phyloP scores from a whole-genome alignment of 2,888 invertebrate genomes.

The Hirtodrosophila alboralis region DNA sequence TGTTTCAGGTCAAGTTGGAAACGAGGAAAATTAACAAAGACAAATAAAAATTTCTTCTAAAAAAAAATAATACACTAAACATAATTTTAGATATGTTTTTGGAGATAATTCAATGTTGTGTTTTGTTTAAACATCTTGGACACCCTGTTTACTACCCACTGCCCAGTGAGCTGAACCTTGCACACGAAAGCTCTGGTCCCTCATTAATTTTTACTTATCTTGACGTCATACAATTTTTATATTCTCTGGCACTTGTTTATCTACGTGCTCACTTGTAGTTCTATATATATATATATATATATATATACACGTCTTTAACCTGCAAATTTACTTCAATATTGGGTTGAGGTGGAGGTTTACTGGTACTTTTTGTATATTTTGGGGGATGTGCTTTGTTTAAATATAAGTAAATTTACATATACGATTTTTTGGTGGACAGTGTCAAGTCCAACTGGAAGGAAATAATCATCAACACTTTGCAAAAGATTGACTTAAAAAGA shows the following conservation, averaged over 20 bases:
- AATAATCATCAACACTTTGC: not conserved
- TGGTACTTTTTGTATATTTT: not conserved
- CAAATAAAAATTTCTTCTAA: too few species aligned
- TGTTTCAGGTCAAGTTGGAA: slow-evolving; percentile 15
- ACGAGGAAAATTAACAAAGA: too few species aligned
- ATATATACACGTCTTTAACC: slow-evolving; percentile 28
- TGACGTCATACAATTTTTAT: slow-evolving; percentile 61
- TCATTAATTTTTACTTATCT: slow-evolving; percentile 77
- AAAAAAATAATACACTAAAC: not conserved
- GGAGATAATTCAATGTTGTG: not conserved
- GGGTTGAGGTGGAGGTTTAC: slow-evolving; percentile 1
- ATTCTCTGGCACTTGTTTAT: slow-evolving; percentile 62
- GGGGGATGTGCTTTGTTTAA: slow-evolving; percentile 12
- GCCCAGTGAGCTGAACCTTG: slow-evolving; percentile 46
- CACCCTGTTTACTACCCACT: slow-evolving; percentile 53
- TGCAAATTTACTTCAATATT: slow-evolving; percentile 19
- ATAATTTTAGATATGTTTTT: not conserved
- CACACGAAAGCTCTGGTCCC: slow-evolving; percentile 45
- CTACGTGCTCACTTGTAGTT: slow-evolving; percentile 61
- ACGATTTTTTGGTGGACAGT: slow-evolving; percentile 1
- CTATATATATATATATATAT: slow-evolving; percentile 19
- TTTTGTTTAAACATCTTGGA: not conserved
- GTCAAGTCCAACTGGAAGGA: not conserved
- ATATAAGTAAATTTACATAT: slow-evolving; percentile 1
- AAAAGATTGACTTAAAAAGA: too few species aligned